Percentiles rank a stretch among this genome's conserved stretches.
These are phyloP conservation scores for Ahaetulla prasina DNA, from an alignment of 2,113 vertebrate genomes.

Conservation along the genomic window DNA sequence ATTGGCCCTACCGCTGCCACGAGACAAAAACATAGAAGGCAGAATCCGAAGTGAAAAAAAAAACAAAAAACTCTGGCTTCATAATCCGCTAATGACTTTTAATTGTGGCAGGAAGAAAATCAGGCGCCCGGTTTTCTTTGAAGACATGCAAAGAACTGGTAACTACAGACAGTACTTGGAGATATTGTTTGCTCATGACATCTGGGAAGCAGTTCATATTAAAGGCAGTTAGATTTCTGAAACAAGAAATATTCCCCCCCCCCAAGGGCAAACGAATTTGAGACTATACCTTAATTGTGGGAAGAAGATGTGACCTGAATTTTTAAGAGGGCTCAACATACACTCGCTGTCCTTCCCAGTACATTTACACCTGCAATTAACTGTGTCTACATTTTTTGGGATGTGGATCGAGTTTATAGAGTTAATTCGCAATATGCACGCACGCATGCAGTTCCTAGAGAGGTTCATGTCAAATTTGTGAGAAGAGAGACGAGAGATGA, in stretches of 20 bases:
- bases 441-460: too few species aligned
- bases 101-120: not conserved
- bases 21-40: rapidly evolving
- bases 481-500: too few species aligned
- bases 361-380: not conserved
- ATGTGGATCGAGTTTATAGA: too few species aligned
- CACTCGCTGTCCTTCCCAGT: not conserved
- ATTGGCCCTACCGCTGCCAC: not conserved
- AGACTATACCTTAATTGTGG: not conserved
- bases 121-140: not conserved
- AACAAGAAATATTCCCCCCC: not conserved
- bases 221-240: not conserved
- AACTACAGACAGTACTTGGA: not conserved
- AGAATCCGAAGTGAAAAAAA: not conserved
- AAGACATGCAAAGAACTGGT: not conserved
- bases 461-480: too few species aligned
- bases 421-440: too few species aligned
- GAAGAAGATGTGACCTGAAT: not conserved
- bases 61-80: not conserved
- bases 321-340: not conserved
- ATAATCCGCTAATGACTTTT: not conserved
- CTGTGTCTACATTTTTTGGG: not conserved
- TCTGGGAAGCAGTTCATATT: not conserved
- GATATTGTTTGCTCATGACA: conserved; percentile 3
- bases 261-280: not conserved